These are phyloP conservation scores for Elmis aenea DNA, from an alignment of 2,888 invertebrate genomes.

Conservation along the genomic window DNA sequence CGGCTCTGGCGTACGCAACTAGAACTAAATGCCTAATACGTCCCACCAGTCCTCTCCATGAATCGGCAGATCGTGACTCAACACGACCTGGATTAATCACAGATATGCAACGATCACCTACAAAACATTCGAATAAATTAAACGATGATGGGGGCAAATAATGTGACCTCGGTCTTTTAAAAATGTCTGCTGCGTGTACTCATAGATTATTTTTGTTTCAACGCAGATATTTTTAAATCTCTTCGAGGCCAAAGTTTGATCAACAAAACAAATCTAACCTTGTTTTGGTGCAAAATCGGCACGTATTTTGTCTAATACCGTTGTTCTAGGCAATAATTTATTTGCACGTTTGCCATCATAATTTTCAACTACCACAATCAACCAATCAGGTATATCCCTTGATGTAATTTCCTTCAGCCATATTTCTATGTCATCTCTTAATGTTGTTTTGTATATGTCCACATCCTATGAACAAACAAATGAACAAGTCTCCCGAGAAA, in stretches of 20 bases:
- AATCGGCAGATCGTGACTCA: slow-evolving; percentile 84
- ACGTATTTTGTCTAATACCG: slow-evolving; percentile 90
- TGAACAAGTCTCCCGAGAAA: background rate
- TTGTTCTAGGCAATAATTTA: slow-evolving; percentile 85
- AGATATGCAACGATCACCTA: slow-evolving; percentile 74
- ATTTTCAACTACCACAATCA: slow-evolving; percentile 88
- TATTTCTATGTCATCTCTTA: slow-evolving; percentile 83
- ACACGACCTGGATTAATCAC: slow-evolving; percentile 87
- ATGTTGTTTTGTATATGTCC: slow-evolving; percentile 80
- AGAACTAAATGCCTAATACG: slow-evolving; percentile 79
- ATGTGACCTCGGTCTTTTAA: background rate
- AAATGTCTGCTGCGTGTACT: background rate
- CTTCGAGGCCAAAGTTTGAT: background rate
- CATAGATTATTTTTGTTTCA: background rate
- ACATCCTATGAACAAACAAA: slow-evolving; percentile 63
- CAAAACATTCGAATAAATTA: background rate
- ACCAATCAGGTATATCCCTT: slow-evolving; percentile 81
- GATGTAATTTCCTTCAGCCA: slow-evolving; percentile 79
- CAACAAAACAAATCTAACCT: slow-evolving; percentile 44
- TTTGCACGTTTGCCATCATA: slow-evolving; percentile 88
- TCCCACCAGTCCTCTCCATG: slow-evolving; percentile 80
- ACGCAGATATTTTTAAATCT: background rate
- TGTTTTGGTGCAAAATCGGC: slow-evolving; percentile 91
- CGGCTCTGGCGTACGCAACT: slow-evolving; percentile 79
- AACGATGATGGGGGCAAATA: background rate